Conservation (phyloP, 1,140 invertebrate genomes). For the Prorops nasuta region DNA sequence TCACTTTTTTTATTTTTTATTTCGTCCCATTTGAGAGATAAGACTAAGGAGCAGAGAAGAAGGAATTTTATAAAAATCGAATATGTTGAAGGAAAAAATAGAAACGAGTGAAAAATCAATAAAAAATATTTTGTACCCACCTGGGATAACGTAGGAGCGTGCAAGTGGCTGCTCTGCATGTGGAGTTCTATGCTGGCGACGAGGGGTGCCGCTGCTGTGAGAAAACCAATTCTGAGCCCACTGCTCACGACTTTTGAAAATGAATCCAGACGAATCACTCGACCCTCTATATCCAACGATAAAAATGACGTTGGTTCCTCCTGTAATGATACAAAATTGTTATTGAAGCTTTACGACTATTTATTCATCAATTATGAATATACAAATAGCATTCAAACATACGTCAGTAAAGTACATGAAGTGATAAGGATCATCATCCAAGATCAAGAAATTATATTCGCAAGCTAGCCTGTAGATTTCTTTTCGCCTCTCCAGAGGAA, state of each 20-base stretch:
- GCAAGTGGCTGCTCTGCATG: slow-evolving; percentile 71
- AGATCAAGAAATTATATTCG: slow-evolving; percentile 73
- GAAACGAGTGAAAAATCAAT: too few species aligned
- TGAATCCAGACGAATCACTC: slow-evolving; percentile 77
- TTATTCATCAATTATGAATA: background rate
- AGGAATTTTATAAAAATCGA: too few species aligned
- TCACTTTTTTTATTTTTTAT: too few species aligned
- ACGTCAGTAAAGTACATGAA: slow-evolving; percentile 69
- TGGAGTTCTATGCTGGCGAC: slow-evolving; percentile 66
- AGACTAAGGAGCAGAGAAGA: too few species aligned
- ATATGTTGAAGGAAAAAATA: too few species aligned
- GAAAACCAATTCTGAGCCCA: slow-evolving; percentile 69
- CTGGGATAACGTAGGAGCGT: slow-evolving; percentile 73
- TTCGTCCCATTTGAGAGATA: too few species aligned
- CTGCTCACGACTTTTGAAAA: slow-evolving; percentile 77
- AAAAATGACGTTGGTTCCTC: slow-evolving; percentile 67
- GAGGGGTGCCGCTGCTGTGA: slow-evolving; percentile 67
- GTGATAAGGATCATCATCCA: slow-evolving; percentile 82
- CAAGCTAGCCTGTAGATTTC: slow-evolving; percentile 75
- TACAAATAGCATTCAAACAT: slow-evolving; percentile 20
- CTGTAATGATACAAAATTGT: too few species aligned
- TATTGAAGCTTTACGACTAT: too few species aligned
- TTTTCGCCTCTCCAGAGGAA: slow-evolving; percentile 65
- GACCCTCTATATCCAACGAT: slow-evolving; percentile 72
- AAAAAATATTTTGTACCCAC: too few species aligned